Evolutionary conservation across 1,140 invertebrate species (phyloP).

Genomic region (Himalopsyche phryganea): DNA sequence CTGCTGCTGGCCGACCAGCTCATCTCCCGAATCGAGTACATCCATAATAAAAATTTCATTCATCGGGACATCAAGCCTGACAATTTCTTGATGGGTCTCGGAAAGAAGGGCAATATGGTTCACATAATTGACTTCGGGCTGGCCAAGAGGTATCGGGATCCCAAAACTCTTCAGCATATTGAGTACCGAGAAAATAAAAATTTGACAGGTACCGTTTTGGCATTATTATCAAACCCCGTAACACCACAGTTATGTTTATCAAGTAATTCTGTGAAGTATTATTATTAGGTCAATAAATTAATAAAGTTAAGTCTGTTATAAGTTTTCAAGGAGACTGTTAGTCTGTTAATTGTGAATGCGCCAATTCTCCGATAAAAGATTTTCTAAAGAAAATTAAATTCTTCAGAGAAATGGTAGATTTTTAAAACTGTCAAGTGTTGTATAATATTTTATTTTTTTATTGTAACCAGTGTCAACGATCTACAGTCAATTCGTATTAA

Average conservation of each 20-base stretch:
- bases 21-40: slow-evolving; percentile 95
- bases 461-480: too few relatives aligned
- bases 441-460: too few relatives aligned
- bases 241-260: neutral
- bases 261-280: too few relatives aligned
- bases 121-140: slow-evolving; percentile 99
- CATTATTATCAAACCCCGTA: neutral
- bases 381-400: too few relatives aligned
- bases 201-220: slow-evolving; percentile 74
- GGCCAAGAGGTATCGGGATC: slow-evolving; percentile 96
- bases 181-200: slow-evolving; percentile 99
- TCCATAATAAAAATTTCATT: slow-evolving; percentile 96
- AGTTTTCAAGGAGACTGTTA: too few relatives aligned
- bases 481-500: neutral
- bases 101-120: slow-evolving; percentile 91
- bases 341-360: too few relatives aligned
- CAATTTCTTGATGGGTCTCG: slow-evolving; percentile 99
- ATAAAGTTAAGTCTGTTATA: too few relatives aligned
- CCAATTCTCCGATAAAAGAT: too few relatives aligned
- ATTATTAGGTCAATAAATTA: too few relatives aligned
- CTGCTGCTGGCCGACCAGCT: slow-evolving; percentile 96
- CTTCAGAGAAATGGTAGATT: too few relatives aligned
- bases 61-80: slow-evolving; percentile 96
- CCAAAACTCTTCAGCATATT: slow-evolving; percentile 90
- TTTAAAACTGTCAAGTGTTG: too few relatives aligned